Percentiles rank a stretch among this genome's conserved stretches.
phyloP scores from a whole-genome alignment of 2,888 invertebrate species.

The Allophyes oxyacanthae region DNA sequence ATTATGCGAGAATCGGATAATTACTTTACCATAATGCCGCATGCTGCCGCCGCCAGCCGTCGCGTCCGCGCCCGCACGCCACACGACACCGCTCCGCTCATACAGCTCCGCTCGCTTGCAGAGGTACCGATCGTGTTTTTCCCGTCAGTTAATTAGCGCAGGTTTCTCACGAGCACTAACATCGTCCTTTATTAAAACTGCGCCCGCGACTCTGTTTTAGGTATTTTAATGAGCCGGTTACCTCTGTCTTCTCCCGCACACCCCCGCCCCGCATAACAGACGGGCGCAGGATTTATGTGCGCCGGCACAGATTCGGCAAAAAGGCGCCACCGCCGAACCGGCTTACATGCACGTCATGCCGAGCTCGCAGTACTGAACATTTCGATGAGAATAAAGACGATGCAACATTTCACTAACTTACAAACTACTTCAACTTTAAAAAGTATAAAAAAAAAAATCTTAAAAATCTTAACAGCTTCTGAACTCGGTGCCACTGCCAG shows the following conservation, averaged over 20 bases:
- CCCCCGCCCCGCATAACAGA: conserved; percentile 12
- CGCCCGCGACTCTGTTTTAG: conserved; percentile 70
- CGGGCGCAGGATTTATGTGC: conserved; percentile 61
- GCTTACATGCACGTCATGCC: conserved; percentile 20
- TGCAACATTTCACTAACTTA: no score
- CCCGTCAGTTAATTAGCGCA: conserved; percentile 72
- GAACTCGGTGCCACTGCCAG: no score
- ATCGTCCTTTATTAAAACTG: conserved; percentile 65
- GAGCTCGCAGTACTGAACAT: not conserved
- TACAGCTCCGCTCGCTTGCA: conserved; percentile 1
- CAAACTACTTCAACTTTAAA: no score
- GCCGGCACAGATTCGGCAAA: conserved; percentile 60
- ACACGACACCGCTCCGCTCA: not conserved
- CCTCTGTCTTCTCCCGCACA: conserved; percentile 36
- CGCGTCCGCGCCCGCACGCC: not conserved
- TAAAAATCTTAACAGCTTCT: no score
- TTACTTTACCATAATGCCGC: not conserved
- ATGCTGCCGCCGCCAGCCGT: not conserved
- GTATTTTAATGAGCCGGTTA: conserved; percentile 82
- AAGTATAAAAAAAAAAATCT: no score
- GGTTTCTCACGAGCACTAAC: conserved; percentile 75
- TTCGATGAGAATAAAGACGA: no score
- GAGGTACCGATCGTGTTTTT: conserved; percentile 54
- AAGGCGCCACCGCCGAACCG: conserved; percentile 61
- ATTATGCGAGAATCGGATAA: conserved; percentile 8